phyloP scores from a whole-genome alignment of 2,113 vertebrate genomes.

The Erythrocercus mccallii region DNA sequence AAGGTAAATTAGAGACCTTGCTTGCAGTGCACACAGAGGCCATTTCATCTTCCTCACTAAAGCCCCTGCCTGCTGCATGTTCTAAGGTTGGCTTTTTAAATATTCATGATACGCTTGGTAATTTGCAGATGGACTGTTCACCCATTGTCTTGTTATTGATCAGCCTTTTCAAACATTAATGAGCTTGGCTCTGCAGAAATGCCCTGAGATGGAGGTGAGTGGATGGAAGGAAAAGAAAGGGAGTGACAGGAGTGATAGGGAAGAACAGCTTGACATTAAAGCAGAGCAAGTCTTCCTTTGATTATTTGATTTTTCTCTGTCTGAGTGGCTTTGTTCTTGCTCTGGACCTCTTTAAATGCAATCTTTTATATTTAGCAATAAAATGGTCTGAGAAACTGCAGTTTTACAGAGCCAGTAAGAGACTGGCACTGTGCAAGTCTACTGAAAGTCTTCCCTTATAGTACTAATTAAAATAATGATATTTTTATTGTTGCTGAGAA shows the following conservation, averaged over 20 bases:
- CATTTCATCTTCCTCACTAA: conserved; percentile 21
- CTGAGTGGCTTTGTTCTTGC: conserved; percentile 40
- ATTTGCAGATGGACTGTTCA: conserved; percentile 74
- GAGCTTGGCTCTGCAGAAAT: conserved; percentile 63
- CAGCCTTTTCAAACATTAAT: conserved; percentile 77
- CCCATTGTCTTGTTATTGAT: conserved; percentile 73
- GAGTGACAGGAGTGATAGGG: not conserved
- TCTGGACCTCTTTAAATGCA: conserved; percentile 51
- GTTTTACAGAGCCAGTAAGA: conserved; percentile 28
- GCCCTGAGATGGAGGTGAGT: conserved; percentile 16
- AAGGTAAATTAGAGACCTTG: conserved; percentile 1
- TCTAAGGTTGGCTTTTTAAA: conserved; percentile 66
- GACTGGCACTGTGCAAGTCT: conserved; percentile 45
- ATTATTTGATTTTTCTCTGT: conserved; percentile 33
- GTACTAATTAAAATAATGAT: conserved; percentile 64
- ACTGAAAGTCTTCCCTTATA: conserved; percentile 39
- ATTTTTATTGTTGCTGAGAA: conserved; percentile 65
- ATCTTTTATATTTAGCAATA: not conserved
- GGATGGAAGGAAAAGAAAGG: not conserved
- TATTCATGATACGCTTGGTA: conserved; percentile 73
- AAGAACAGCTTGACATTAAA: conserved; percentile 1
- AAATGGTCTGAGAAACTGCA: conserved; percentile 22
- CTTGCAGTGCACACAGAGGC: not conserved
- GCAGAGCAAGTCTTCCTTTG: not conserved
- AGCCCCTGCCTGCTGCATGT: not conserved